Base-by-base conservation (phyloP, 2,888 invertebrate species). In the Caenorhabditis sinica region DNA sequence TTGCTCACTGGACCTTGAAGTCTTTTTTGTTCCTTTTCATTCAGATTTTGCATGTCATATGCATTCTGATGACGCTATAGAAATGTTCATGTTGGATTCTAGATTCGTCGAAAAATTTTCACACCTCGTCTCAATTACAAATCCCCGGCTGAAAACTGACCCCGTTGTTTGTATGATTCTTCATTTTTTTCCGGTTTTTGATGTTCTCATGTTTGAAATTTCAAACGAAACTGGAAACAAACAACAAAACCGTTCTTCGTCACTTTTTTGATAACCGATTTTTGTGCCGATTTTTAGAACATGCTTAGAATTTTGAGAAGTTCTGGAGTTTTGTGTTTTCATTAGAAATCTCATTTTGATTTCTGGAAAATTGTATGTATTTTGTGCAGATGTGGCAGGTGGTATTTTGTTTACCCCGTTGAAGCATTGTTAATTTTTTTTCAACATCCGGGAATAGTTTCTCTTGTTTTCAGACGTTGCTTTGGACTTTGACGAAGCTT, bases 161-260 rank as follows among this genome's bases (percentile, higher is more conserved):
- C 63, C 43, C 11, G 6, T 43, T 63, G 11, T 40, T 40, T 63
- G 20, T 23, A 5, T 4, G 3, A 8, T n/a, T 28, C 28, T 28
- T 25, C 3, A 28, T 28, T 56, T 28, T 25, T 56, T 20, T n/a
- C 17, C 63, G 63, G 17, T 63, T 45, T 63, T 43, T 63, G 63
- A 20, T 63, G 63, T 63, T 63, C 63, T 63, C 43, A 25, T 25
- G 40, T 63, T 63, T 40, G 23, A 17, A 33, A 33, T 58, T 30
- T 60, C 33, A 60, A 53, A 53, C 17, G 17, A 49, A 49, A 49
- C 49, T 49, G 49, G 20, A 49, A 49, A 49, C 40, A 40, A 40
- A 40, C 40, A 40, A 40, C 40, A 56, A 56, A 56, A 56, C 28
- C 8, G 25, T 28, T 15, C 5, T 56, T 56, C 15, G 56, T 56